Conservation (phyloP, 2,113 vertebrate species). For the Zosterops hypoxanthus region DNA sequence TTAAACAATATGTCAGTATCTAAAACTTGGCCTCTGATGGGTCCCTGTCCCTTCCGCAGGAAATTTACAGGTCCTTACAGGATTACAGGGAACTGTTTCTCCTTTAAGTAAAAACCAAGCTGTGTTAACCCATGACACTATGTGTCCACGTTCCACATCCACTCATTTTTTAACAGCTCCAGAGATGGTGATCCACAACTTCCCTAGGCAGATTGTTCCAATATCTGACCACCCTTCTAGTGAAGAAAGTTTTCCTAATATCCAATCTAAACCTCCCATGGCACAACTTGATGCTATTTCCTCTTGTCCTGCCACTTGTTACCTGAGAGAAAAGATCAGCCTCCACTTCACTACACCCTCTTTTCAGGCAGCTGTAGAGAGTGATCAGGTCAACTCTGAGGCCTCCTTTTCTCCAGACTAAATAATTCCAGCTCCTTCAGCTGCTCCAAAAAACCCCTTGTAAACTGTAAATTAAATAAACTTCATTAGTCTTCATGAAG, state of each 20-base stretch:
- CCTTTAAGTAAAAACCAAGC: too few species aligned
- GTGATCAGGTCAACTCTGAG: not conserved
- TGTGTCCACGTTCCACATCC: not conserved
- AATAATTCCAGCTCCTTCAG: not conserved
- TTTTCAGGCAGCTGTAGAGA: not conserved
- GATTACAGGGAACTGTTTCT: too few species aligned
- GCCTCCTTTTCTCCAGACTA: too few species aligned
- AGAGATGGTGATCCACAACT: not conserved
- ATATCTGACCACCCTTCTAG: not conserved
- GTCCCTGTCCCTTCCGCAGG: too few species aligned
- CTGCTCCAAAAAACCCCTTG: not conserved
- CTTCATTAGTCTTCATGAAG: not conserved
- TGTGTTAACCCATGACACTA: too few species aligned
- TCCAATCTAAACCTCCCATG: not conserved
- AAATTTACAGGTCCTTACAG: too few species aligned
- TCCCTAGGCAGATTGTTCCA: too few species aligned
- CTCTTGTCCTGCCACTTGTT: not conserved
- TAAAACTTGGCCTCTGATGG: too few species aligned
- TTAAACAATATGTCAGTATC: too few species aligned
- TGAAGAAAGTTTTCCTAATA: not conserved
- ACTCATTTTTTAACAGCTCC: not conserved
- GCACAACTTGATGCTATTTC: not conserved
- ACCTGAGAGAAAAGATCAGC: too few species aligned
- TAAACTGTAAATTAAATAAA: not conserved
- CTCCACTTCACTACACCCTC: not conserved